phyloP scores from a whole-genome alignment of 2,113 vertebrate genomes.

The Crotalus tigris region DNA sequence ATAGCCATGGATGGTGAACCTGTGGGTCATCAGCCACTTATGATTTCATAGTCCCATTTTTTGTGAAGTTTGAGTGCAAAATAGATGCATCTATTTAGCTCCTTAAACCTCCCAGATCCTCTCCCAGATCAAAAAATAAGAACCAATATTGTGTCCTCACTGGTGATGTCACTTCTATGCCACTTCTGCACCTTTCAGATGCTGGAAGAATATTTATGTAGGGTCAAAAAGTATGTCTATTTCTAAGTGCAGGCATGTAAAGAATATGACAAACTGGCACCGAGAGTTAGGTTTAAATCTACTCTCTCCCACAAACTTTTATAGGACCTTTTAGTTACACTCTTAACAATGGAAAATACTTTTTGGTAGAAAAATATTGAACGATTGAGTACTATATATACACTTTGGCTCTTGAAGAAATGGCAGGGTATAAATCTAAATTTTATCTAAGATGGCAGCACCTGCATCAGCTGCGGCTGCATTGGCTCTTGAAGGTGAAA shows the following conservation, averaged over 20 bases:
- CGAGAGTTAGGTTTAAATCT: background rate
- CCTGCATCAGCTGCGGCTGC: no score
- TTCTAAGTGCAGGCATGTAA: background rate
- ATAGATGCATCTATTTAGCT: background rate
- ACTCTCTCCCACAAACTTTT: background rate
- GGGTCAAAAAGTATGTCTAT: background rate
- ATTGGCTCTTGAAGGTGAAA: no score
- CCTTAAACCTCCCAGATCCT: background rate
- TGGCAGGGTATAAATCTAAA: background rate
- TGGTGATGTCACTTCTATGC: background rate
- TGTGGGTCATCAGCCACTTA: background rate
- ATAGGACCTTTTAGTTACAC: background rate
- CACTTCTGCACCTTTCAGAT: background rate
- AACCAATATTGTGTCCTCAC: background rate
- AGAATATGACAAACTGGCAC: background rate
- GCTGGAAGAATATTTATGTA: background rate
- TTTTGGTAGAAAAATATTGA: background rate
- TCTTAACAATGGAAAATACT: background rate
- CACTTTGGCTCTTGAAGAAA: background rate
- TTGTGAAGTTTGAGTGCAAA: background rate
- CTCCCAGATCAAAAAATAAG: background rate
- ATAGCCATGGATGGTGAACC: background rate
- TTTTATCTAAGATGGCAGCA: no score
- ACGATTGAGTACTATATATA: background rate
- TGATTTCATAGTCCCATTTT: background rate